Conservation (phyloP, 2,797 vertebrate species). For the Melanogrammus aeglefinus region DNA sequence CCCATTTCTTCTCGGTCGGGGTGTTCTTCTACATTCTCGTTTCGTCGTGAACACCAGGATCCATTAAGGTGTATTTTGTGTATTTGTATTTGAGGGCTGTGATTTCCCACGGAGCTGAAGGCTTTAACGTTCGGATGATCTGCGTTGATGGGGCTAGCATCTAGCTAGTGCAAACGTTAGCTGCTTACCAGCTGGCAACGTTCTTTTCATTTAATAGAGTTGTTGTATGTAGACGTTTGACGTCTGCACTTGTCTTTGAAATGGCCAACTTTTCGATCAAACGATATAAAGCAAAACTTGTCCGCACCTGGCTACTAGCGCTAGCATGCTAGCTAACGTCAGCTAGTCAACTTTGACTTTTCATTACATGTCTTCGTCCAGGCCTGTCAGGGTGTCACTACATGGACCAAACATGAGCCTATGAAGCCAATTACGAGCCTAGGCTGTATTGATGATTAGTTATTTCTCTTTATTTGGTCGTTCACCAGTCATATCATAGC, state of each 20-base stretch:
- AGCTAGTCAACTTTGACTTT: conserved; percentile 39
- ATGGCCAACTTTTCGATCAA: background rate
- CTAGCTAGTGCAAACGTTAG: background rate
- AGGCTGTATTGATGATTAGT: background rate
- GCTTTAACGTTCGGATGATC: background rate
- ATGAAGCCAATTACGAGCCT: background rate
- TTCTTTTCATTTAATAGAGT: background rate
- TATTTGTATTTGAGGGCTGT: background rate
- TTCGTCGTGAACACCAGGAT: background rate
- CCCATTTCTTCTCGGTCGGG: background rate
- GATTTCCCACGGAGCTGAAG: background rate
- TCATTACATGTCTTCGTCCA: conserved; percentile 12
- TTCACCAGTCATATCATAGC: background rate
- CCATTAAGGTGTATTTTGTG: background rate
- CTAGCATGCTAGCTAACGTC: conserved; percentile 43
- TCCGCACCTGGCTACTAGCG: background rate
- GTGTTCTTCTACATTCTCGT: background rate
- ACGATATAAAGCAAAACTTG: background rate
- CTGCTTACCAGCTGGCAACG: background rate
- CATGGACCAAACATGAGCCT: background rate
- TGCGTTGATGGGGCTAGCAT: background rate
- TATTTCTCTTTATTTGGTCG: background rate
- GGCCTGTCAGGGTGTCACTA: background rate
- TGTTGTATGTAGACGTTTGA: background rate
- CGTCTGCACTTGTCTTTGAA: background rate